A percentile compares a stretch with the other conserved stretches of the same genome.
These are phyloP conservation scores for Bergia sp. DNA, from an alignment of 92 coral and sea anemone species.

Conservation along the genomic window DNA sequence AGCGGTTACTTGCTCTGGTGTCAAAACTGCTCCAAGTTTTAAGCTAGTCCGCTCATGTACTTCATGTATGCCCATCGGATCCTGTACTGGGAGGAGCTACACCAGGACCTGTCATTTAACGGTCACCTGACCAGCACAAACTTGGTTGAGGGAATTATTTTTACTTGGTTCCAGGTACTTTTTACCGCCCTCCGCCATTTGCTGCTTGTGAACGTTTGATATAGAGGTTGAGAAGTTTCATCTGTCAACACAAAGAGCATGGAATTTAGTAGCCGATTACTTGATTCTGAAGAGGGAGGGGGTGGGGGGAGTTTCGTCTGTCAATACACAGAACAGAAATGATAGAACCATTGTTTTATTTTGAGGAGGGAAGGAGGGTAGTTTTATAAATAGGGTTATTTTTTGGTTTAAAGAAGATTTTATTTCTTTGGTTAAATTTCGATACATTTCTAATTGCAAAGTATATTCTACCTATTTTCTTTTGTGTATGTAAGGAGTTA, in stretches of 20 bases:
- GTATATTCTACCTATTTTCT: no score
- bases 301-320: neutral
- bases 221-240: slow-evolving; percentile 96
- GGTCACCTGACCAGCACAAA: slow-evolving; percentile 19
- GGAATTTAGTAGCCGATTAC: neutral
- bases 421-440: no score
- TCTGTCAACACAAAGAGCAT: slow-evolving; percentile 44
- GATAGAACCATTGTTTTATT: no score
- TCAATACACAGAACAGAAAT: no score
- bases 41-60: neutral
- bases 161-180: neutral
- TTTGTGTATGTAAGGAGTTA: no score
- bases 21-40: neutral
- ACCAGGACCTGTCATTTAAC: neutral
- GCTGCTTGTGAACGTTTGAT: slow-evolving; percentile 96
- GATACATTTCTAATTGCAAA: no score
- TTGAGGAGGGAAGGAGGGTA: no score
- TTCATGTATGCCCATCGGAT: neutral
- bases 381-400: no score
- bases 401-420: no score
- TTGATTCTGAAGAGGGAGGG: neutral
- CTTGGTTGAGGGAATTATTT: neutral
- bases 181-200: slow-evolving; percentile 73
- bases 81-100: neutral
- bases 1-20: neutral